Percentiles rank a stretch among this genome's conserved stretches.
Evolutionary conservation across 2,113 vertebrate species (phyloP).

Genomic region (Semicossyphus pulcher): DNA sequence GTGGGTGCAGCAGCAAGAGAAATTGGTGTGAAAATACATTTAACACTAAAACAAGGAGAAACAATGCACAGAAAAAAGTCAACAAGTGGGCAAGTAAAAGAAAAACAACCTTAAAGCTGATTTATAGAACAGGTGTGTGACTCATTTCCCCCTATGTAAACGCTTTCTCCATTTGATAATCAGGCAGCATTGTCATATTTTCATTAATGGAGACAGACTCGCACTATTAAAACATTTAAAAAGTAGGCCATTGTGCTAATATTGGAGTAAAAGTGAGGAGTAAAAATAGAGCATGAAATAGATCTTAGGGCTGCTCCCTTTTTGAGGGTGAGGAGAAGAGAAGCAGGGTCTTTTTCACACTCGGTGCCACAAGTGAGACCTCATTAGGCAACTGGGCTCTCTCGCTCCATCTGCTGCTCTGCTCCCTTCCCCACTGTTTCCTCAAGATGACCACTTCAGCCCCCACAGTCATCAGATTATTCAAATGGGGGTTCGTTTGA

Average conservation of each 20-base stretch:
- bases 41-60: slow-evolving; percentile 41
- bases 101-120: neutral
- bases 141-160: slow-evolving; percentile 3
- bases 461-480: slow-evolving; percentile 48
- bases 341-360: slow-evolving; percentile 67
- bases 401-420: slow-evolving; percentile 75
- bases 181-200: slow-evolving; percentile 44
- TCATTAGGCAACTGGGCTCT: slow-evolving; percentile 72
- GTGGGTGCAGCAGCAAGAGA: slow-evolving; percentile 58
- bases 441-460: slow-evolving; percentile 72
- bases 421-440: slow-evolving; percentile 46
- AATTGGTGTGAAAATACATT: slow-evolving; percentile 47
- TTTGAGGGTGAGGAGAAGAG: slow-evolving; percentile 69
- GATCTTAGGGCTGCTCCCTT: slow-evolving; percentile 83
- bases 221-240: slow-evolving; percentile 68
- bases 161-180: neutral
- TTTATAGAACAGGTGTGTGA: neutral
- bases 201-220: slow-evolving; percentile 51
- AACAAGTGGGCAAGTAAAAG: slow-evolving; percentile 17
- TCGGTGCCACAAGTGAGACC: slow-evolving; percentile 74
- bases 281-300: slow-evolving; percentile 87
- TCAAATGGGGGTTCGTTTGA: slow-evolving; percentile 6
- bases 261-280: slow-evolving; percentile 79
- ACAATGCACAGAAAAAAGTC: slow-evolving; percentile 15
- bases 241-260: slow-evolving; percentile 85